Evolutionary conservation across 2,113 vertebrate species (phyloP).

Genomic region (Herpetotheres cachinnans): DNA sequence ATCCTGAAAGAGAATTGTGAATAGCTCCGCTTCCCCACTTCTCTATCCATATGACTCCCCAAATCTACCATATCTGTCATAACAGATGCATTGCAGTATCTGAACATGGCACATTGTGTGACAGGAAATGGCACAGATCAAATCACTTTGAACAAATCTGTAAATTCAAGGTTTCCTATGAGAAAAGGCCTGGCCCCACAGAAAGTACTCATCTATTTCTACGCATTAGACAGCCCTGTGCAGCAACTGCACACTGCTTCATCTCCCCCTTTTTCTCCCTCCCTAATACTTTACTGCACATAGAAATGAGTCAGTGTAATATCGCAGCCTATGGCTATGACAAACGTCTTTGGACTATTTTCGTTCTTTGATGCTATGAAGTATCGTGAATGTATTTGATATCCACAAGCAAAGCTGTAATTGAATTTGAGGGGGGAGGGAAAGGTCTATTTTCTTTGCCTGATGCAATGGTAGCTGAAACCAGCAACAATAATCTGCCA

Average conservation of each 20-base stretch:
- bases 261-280: not conserved
- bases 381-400: slow-evolving; percentile 25
- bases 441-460: slow-evolving; percentile 9
- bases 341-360: slow-evolving; percentile 14
- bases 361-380: not conserved
- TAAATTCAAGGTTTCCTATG: slow-evolving; percentile 15
- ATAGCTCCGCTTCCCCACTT: not conserved
- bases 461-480: not conserved
- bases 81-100: not conserved
- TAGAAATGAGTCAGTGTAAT: slow-evolving; percentile 37
- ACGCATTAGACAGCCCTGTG: not conserved
- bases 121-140: slow-evolving; percentile 21
- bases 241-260: not conserved
- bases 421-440: slow-evolving; percentile 35
- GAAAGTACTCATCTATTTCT: not conserved
- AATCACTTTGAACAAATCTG: slow-evolving; percentile 29
- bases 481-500: not conserved
- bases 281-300: not conserved
- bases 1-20: not conserved
- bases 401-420: slow-evolving; percentile 15
- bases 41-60: not conserved
- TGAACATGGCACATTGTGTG: not conserved
- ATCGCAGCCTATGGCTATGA: slow-evolving; percentile 37
- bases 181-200: not conserved
- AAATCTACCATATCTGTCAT: not conserved